These are phyloP conservation scores for Potorous gilbertii DNA, from an alignment of 2,797 vertebrate species.

Conservation along the genomic window DNA sequence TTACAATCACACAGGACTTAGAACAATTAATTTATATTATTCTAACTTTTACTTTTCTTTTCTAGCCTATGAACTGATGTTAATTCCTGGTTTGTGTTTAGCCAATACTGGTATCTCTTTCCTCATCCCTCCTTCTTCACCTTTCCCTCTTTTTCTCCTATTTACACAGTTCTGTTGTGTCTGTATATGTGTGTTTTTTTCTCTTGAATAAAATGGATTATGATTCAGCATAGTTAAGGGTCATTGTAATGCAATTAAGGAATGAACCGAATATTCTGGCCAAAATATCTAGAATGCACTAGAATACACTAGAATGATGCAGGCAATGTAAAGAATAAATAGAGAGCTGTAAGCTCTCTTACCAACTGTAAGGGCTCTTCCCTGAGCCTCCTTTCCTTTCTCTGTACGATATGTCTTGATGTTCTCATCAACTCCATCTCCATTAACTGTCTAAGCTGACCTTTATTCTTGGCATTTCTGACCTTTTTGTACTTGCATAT, in stretches of 20 bases:
- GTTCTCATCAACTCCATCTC: no score
- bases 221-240: constrained; percentile 8
- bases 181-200: background rate
- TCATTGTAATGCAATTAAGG: constrained; percentile 33
- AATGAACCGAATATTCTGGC: constrained; percentile 1
- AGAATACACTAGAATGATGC: constrained; percentile 35
- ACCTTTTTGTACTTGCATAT: constrained; percentile 8
- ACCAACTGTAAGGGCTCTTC: background rate
- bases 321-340: constrained; percentile 25
- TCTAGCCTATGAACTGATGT: constrained; percentile 21
- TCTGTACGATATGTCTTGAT: no score
- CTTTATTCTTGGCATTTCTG: constrained; percentile 9
- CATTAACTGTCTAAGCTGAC: background rate
- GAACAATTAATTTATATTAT: constrained; percentile 22
- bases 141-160: constrained; percentile 17
- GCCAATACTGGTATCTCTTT: constrained; percentile 8
- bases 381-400: no score
- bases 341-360: no score
- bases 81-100: background rate
- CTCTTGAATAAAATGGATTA: constrained; percentile 41
- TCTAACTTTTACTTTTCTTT: constrained; percentile 26
- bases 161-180: background rate
- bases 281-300: no score
- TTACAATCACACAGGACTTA: background rate
- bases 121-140: constrained; percentile 9